Base-by-base conservation (phyloP, 2,888 invertebrate species). In the Pyrocoelia pectoralis region DNA sequence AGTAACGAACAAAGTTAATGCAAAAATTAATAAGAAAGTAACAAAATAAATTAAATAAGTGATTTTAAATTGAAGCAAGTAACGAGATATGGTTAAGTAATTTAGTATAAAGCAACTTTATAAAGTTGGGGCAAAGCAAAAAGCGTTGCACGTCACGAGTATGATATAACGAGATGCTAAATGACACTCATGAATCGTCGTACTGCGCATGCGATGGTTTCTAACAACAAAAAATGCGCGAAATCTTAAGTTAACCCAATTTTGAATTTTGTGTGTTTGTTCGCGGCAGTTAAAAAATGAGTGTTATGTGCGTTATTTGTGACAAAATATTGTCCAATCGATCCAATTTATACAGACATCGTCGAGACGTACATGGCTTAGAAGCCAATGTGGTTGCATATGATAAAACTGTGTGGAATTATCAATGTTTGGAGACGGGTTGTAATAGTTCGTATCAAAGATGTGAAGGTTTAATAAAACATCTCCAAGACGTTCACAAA, bases 381-480 rank as follows among this genome's bases (percentile, higher is more conserved):
- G 6, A 38, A 38, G 38, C 38, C 5, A 38, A 38, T n/a, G 5
- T 38, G 38, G 38, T 38, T 38, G 5, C 38, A 38, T 38, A 38
- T 38, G 38, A 38, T 38, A 38, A 38, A 38, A 38, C 38, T 38
- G 38, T 38, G 5, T 38, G 38, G 38, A 38, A 38, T 38, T 38
- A 38, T 38, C 5, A 2, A 38, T 38, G 38, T 38, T 38, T 38
- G 38, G 38, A 38, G 38, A 38, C 10, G 38, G 38, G 38, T 38
- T 38, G 12, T 38, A 38, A 38, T 38, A 38, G 38, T 38, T 38
- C 10, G 5, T 38, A 38, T 38, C n/a, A 38, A n/a, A 38, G 38
- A 38, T 38, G 38, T 38, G 38, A 38, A 38, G 38, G 38, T 38
- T 38, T 38, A 38, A 38, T 38, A 38, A 38, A 38, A 38, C 38